Percentiles rank a stretch among this genome's conserved stretches.
Conservation (phyloP, 2,113 vertebrate species). For the Campylomormyrus numenius region DNA sequence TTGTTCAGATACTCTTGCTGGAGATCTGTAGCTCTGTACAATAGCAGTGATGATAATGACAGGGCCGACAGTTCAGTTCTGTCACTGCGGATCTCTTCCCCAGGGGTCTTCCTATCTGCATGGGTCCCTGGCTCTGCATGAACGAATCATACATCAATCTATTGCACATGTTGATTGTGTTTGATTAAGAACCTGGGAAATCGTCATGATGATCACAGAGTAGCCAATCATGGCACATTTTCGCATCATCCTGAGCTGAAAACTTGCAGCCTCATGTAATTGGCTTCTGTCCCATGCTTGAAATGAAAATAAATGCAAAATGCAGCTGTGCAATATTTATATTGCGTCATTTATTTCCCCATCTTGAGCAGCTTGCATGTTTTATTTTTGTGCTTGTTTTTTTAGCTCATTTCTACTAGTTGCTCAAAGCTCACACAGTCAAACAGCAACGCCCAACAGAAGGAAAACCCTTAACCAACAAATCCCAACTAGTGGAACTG, state of each 20-base stretch:
- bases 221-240: neutral
- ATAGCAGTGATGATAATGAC: constrained; percentile 1
- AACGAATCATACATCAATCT: neutral
- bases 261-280: neutral
- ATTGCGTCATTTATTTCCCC: neutral
- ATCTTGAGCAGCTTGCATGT: constrained; percentile 1
- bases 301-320: neutral
- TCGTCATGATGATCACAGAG: neutral
- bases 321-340: neutral
- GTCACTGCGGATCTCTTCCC: neutral
- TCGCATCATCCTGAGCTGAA: neutral
- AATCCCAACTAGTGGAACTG: neutral
- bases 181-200: neutral
- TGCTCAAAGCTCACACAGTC: neutral
- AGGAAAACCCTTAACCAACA: neutral
- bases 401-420: neutral
- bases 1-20: neutral
- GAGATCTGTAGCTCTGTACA: neutral
- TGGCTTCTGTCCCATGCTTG: neutral
- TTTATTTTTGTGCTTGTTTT: neutral
- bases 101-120: neutral
- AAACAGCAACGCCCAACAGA: neutral
- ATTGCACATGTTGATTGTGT: neutral
- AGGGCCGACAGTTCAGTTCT: neutral
- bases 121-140: neutral